A percentile compares a stretch with the other conserved stretches of the same genome.
Conservation (phyloP, 2,888 invertebrate genomes). For the Pediacus dermestoides region DNA sequence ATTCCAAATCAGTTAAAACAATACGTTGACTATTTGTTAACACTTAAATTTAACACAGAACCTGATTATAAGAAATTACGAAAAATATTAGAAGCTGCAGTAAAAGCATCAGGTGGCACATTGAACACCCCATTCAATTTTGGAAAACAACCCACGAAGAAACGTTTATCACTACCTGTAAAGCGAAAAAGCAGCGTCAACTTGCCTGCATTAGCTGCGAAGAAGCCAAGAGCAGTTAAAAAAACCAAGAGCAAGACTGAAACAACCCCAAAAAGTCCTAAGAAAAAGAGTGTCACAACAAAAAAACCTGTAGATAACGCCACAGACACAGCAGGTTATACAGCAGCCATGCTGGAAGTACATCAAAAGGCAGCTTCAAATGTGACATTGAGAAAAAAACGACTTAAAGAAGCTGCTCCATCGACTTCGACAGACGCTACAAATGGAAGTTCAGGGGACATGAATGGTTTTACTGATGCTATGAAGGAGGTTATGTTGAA, state of each 20-base stretch:
- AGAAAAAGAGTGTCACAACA: slow-evolving; percentile 2
- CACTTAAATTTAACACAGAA: slow-evolving; percentile 64
- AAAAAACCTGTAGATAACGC: slow-evolving; percentile 4
- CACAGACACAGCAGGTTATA: slow-evolving; percentile 22
- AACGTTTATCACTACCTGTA: neutral
- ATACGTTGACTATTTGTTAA: slow-evolving; percentile 65
- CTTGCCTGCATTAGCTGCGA: neutral
- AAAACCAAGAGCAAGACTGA: slow-evolving; percentile 6
- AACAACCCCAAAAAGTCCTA: neutral
- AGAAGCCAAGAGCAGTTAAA: slow-evolving; percentile 9
- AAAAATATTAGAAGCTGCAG: slow-evolving; percentile 61
- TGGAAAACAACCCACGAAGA: slow-evolving; percentile 4
- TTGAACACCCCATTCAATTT: slow-evolving; percentile 61
- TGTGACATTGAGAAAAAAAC: too few relatives aligned
- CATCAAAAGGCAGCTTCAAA: slow-evolving; percentile 24
- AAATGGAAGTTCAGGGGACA: too few relatives aligned
- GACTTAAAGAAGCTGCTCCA: too few relatives aligned
- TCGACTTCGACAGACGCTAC: too few relatives aligned
- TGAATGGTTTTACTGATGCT: too few relatives aligned
- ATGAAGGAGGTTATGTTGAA: too few relatives aligned
- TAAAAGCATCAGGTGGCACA: slow-evolving; percentile 60
- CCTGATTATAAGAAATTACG: slow-evolving; percentile 74
- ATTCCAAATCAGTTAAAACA: slow-evolving; percentile 57
- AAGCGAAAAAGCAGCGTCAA: neutral
- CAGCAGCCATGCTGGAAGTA: slow-evolving; percentile 30